Conservation (phyloP, 1,140 invertebrate genomes). For the Papilio machaon region DNA sequence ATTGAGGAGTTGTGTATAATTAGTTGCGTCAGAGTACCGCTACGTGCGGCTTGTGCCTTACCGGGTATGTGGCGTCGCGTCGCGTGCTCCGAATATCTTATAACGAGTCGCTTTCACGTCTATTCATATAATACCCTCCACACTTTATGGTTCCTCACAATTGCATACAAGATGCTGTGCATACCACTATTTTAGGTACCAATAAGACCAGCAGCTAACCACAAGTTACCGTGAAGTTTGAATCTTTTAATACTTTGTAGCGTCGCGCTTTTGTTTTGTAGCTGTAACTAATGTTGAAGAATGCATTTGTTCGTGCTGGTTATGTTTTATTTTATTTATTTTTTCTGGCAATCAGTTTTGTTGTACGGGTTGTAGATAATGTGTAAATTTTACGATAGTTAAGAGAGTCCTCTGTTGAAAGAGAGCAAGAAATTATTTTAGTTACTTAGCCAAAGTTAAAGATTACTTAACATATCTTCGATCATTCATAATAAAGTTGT, state of each 20-base stretch:
- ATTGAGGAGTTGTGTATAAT: slow-evolving; percentile 71
- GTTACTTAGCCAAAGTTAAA: too few species aligned
- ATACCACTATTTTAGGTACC: too few species aligned
- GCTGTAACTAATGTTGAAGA: background rate
- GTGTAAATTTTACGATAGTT: background rate
- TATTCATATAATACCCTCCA: slow-evolving; percentile 11
- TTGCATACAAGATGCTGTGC: background rate
- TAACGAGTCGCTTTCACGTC: slow-evolving; percentile 63
- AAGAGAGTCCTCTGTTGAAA: background rate
- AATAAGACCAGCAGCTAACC: background rate
- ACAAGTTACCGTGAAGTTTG: background rate
- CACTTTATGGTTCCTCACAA: background rate
- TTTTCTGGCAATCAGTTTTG: background rate
- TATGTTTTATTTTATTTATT: background rate
- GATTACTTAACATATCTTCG: too few species aligned
- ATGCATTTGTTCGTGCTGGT: background rate
- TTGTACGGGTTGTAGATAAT: background rate
- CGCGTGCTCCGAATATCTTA: slow-evolving; percentile 68
- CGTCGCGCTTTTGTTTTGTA: slow-evolving; percentile 6
- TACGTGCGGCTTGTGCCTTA: slow-evolving; percentile 63
- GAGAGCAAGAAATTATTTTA: too few species aligned
- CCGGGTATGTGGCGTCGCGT: slow-evolving; percentile 50
- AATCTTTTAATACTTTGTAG: background rate
- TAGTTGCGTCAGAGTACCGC: slow-evolving; percentile 75
- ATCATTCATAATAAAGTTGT: background rate